Evolutionary conservation across 2,797 vertebrate species (phyloP), one percentile per base, ranked within the genome.

Genomic region (Ctenopoma multispine): DNA sequence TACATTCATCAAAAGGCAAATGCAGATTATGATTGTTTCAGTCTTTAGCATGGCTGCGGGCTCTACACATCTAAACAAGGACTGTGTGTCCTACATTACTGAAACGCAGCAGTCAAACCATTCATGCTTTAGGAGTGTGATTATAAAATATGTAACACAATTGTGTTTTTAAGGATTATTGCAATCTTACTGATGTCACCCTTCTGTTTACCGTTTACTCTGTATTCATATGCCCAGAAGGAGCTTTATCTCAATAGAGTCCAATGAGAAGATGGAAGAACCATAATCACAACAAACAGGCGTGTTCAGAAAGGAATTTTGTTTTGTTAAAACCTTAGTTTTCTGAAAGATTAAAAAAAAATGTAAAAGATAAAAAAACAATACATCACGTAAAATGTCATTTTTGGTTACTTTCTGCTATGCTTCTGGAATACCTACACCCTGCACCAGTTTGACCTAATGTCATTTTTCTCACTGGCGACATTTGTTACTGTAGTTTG

Each of bases 1-100:
- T 85, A 79, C 65, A 83, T 87, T 85, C 63, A 83, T 89, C 85
- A 89, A 75, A 83, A 68, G 56, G 77, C 53, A 1, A 79, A 77
- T 57, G 67, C 60, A 68, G 69, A 84, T 82, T 82, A 58, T 49
- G 75, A 77, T 70, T 80, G 81, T 75, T 81, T 79, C 57, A 64
- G 87, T 86, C 60, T 73, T 63, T 60, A 48, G 43, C 58, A 13
- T 72, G 31, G 73, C 84, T 72, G 49, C n/a, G 24, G 77, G 83
- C 73, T 81, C 55, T 43, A 57, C 77, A 61, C 41, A 67, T 63
- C 71, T 41, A 63, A 74, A 72, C 68, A 83, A 80, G 53, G 64
- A 60, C 62, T 44, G 12, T 63, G 71, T 83, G 85, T 82, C 86
- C 86, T 78, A 85, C 86, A 86, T 89, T 69, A 36, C 41, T 24